phyloP scores from a whole-genome alignment of 2,113 vertebrate species.

The Melospiza melodia region DNA sequence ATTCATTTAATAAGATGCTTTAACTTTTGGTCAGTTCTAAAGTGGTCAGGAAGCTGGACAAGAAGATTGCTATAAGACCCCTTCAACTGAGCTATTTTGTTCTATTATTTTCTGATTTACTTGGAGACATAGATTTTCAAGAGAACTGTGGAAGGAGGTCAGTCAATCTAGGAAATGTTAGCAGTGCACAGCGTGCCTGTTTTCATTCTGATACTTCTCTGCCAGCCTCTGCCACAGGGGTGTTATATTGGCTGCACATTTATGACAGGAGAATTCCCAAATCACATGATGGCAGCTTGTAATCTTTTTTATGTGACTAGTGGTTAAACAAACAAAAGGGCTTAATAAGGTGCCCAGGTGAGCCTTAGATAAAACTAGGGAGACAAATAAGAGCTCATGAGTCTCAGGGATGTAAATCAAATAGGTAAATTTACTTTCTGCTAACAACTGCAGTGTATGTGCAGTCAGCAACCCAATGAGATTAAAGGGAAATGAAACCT shows the following conservation, averaged over 20 bases:
- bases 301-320: background rate
- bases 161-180: background rate
- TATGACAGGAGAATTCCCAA: background rate
- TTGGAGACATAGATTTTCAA: background rate
- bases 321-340: background rate
- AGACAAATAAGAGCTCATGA: background rate
- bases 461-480: background rate
- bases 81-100: background rate
- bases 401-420: background rate
- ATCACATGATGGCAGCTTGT: background rate
- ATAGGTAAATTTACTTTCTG: background rate
- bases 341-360: background rate
- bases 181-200: background rate
- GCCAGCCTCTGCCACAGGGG: background rate
- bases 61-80: background rate
- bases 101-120: background rate
- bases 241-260: background rate
- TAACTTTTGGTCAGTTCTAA: background rate
- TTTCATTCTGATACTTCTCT: background rate
- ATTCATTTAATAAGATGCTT: background rate
- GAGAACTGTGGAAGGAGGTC: background rate
- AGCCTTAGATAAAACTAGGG: background rate
- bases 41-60: background rate
- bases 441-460: background rate
- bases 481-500: background rate